Base-by-base conservation (phyloP, 2,113 vertebrate genomes). In the Anarhynchus alexandrinus region DNA sequence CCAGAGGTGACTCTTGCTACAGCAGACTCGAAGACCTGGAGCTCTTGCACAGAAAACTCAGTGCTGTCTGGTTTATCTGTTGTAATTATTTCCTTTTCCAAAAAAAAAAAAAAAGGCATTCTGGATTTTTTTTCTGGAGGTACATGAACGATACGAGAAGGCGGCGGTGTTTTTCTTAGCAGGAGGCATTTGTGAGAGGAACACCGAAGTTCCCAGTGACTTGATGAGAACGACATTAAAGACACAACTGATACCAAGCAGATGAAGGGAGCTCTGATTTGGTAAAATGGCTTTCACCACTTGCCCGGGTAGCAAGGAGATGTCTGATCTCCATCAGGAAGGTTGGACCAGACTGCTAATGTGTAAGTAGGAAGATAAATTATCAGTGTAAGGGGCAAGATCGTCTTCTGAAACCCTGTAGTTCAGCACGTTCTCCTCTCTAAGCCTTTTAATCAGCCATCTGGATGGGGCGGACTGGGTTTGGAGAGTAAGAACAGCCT, bases 131-230 rank as follows among this genome's bases (percentile, higher is more conserved):
- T 32, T 86, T 74, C 49, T 66, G 52, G 32, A 34, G 79, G 52
- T 5, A 2, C 0, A 4, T 34, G 30, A 49, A 4, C 11, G 29
- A 9, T 4, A 5, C 10, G 16, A 82, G 66, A 10, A 61, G 79
- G 2, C 6, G 7, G 20, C 12, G 6, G 23, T 0, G 1, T 9
- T 67, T 76, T 51, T n/a, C 38, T 47, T 10, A 11, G 58, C 42
- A 22, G 42, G 76, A 79, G 34, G 30, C 12, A 4, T 54, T 76
- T 86, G 61, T 1, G 34, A 79, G 58, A 91, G 42, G 15, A 77
- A 25, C 76, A 27, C 8, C 6, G 18, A 51, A 11, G 26, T 18
- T 72, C 30, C 23, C 64, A 22, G 62, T 26, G 42, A n/a, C 54
- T 67, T 55, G 55, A 9, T 13, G 67, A 69, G 72, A 32, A 47